A percentile compares a stretch with the other conserved stretches of the same genome.
Evolutionary conservation across 1,140 invertebrate genomes (phyloP).

Genomic region (Saxidomus purpurata): DNA sequence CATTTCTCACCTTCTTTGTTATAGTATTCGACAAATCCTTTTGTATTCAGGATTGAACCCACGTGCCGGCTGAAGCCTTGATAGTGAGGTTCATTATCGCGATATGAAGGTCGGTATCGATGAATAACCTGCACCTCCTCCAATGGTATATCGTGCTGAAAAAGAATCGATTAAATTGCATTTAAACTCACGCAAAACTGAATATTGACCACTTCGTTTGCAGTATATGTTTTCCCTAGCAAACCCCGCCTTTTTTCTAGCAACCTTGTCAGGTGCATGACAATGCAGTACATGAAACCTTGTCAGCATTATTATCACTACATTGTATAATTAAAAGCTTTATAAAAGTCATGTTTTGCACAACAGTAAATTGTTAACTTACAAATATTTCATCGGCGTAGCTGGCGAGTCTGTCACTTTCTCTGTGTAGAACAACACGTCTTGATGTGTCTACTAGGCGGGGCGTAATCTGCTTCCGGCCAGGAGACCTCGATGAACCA

Average conservation of each 20-base stretch:
- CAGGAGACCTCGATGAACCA: neutral
- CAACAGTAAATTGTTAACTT: too few relatives aligned
- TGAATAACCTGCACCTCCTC: constrained; percentile 58
- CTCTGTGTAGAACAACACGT: constrained; percentile 52
- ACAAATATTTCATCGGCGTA: constrained; percentile 64
- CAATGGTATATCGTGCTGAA: constrained; percentile 51
- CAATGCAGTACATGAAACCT: too few relatives aligned
- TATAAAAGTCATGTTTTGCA: too few relatives aligned
- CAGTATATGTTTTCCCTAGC: too few relatives aligned
- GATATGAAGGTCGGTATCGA: constrained; percentile 39
- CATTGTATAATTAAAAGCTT: too few relatives aligned
- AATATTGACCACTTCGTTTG: too few relatives aligned
- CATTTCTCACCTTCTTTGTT: constrained; percentile 50
- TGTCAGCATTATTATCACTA: too few relatives aligned
- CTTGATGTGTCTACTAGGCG: constrained; percentile 20
- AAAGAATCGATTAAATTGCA: constrained; percentile 23
- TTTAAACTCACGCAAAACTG: too few relatives aligned
- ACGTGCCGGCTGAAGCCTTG: constrained; percentile 63
- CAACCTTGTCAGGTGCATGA: too few relatives aligned
- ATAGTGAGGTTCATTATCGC: constrained; percentile 40
- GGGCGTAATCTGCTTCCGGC: constrained; percentile 18
- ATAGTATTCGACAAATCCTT: constrained; percentile 63
- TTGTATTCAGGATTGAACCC: constrained; percentile 48
- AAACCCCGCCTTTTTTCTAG: too few relatives aligned
- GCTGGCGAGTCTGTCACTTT: constrained; percentile 54